Conservation (phyloP, 2,113 vertebrate species). For the Mirounga angustirostris region DNA sequence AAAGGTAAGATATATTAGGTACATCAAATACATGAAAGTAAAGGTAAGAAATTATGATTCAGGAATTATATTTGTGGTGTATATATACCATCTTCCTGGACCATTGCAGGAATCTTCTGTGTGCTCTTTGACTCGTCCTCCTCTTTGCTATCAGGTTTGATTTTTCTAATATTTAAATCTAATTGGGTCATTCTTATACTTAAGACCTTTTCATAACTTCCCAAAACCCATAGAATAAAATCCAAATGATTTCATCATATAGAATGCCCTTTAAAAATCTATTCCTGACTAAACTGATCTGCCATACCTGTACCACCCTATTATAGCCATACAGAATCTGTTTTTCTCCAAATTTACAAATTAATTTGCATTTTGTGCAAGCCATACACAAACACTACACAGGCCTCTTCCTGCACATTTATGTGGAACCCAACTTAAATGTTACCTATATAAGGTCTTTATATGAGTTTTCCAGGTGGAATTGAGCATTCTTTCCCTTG, state of each 20-base stretch:
- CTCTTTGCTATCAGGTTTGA: slow-evolving; percentile 38
- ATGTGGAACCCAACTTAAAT: slow-evolving; percentile 48
- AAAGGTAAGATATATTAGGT: slow-evolving; percentile 91
- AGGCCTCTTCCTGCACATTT: slow-evolving; percentile 10
- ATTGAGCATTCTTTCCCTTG: slow-evolving; percentile 34
- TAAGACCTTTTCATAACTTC: slow-evolving; percentile 13
- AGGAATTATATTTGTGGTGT: background rate
- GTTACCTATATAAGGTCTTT: background rate
- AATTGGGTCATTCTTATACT: background rate
- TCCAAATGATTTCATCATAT: background rate
- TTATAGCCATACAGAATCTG: background rate
- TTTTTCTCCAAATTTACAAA: slow-evolving; percentile 52
- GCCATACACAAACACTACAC: background rate
- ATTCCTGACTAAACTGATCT: slow-evolving; percentile 5
- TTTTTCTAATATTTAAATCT: slow-evolving; percentile 55
- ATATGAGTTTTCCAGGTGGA: background rate
- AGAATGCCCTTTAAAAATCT: slow-evolving; percentile 47
- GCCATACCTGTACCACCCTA: background rate
- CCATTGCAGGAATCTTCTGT: background rate
- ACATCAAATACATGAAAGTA: slow-evolving; percentile 33
- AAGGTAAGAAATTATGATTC: background rate
- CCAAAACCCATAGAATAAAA: background rate
- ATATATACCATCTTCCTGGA: background rate
- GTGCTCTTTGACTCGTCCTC: background rate
- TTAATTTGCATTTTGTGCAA: slow-evolving; percentile 24